Percentiles rank a stretch among this genome's conserved stretches.
Conservation (phyloP, 2,797 vertebrate species). For the Cercopithecus diana region DNA sequence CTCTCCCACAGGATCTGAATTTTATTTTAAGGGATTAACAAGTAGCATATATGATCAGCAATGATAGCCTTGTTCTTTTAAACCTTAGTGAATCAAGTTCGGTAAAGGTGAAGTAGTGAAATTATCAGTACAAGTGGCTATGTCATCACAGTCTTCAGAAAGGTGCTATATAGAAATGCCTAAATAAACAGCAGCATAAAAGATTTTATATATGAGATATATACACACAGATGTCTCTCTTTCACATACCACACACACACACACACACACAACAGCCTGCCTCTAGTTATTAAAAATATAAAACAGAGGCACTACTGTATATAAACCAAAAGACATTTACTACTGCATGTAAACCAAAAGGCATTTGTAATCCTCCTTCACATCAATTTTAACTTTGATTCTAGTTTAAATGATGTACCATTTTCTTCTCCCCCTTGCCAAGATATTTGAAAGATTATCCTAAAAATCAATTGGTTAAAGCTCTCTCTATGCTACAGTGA, state of each 20-base stretch:
- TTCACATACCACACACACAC: neutral
- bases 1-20: constrained; percentile 72
- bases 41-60: constrained; percentile 81
- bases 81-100: constrained; percentile 85
- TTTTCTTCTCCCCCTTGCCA: constrained; percentile 63
- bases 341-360: constrained; percentile 71
- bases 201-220: constrained; percentile 48
- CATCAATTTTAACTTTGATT: constrained; percentile 78
- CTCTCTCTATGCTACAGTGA: constrained; percentile 83
- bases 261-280: neutral
- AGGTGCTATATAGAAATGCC: constrained; percentile 82
- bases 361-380: constrained; percentile 68
- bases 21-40: constrained; percentile 86
- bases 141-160: constrained; percentile 83
- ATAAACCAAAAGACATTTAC: constrained; percentile 69
- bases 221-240: neutral
- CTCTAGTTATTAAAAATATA: constrained; percentile 61
- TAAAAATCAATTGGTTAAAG: constrained; percentile 82
- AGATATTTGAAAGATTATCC: constrained; percentile 81
- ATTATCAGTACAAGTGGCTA: constrained; percentile 86
- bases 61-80: constrained; percentile 84
- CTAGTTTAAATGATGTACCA: constrained; percentile 76
- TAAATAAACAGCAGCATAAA: constrained; percentile 84
- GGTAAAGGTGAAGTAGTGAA: constrained; percentile 85
- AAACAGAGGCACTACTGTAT: constrained; percentile 56